A percentile compares a stretch with the other conserved stretches of the same genome.
phyloP scores from a whole-genome alignment of 1,140 invertebrate species.

The Drosophila azteca region DNA sequence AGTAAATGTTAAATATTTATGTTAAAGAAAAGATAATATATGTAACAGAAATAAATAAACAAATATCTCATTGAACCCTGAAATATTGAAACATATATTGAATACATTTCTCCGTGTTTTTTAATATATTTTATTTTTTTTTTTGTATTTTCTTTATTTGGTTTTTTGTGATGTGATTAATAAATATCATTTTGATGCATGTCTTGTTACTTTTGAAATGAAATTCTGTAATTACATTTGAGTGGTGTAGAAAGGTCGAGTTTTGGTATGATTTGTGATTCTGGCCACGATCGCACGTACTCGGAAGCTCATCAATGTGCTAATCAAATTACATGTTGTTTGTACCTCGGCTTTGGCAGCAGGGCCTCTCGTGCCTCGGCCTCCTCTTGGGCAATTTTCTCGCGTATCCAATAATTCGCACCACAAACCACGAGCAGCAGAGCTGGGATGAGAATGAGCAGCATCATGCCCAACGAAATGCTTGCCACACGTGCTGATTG shows the following conservation, averaged over 20 bases:
- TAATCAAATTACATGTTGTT: slow-evolving; percentile 51
- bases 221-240: slow-evolving; percentile 29
- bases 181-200: slow-evolving; percentile 27
- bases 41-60: slow-evolving; percentile 65
- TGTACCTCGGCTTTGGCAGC: slow-evolving; percentile 53
- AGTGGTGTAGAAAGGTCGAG: not conserved
- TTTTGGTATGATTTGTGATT: not conserved
- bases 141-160: not conserved
- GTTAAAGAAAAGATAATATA: slow-evolving; percentile 58
- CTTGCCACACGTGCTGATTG: slow-evolving; percentile 90
- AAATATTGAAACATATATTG: not conserved
- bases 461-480: slow-evolving; percentile 90
- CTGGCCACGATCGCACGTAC: slow-evolving; percentile 35
- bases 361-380: slow-evolving; percentile 62
- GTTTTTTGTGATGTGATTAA: slow-evolving; percentile 14
- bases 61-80: slow-evolving; percentile 74
- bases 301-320: slow-evolving; percentile 54
- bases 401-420: slow-evolving; percentile 82
- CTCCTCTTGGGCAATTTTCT: slow-evolving; percentile 73
- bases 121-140: not conserved
- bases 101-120: not conserved
- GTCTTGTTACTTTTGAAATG: slow-evolving; percentile 9
- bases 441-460: slow-evolving; percentile 90
- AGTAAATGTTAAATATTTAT: slow-evolving; percentile 63
- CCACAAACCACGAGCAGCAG: slow-evolving; percentile 89